phyloP scores from a whole-genome alignment of 2,113 vertebrate genomes.

The Psophia crepitans region DNA sequence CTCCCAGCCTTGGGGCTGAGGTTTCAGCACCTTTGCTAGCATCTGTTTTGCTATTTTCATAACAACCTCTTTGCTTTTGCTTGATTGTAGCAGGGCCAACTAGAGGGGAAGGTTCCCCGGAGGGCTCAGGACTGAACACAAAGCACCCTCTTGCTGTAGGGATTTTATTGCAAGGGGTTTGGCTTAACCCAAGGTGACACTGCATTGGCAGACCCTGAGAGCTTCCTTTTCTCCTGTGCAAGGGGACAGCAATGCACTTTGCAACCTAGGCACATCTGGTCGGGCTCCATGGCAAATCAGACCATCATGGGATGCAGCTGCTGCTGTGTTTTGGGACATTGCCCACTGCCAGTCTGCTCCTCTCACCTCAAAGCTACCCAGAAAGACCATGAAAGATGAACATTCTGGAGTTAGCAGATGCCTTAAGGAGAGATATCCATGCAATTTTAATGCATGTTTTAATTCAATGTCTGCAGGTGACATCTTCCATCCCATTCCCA shows the following conservation, averaged over 20 bases:
- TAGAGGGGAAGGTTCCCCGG: background rate
- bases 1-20: background rate
- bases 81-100: background rate
- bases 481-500: background rate
- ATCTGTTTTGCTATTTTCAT: background rate
- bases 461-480: background rate
- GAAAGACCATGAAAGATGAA: background rate
- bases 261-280: background rate
- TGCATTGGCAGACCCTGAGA: background rate
- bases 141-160: background rate
- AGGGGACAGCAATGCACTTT: background rate
- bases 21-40: background rate
- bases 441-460: background rate
- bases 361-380: background rate
- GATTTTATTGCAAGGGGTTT: background rate
- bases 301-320: background rate
- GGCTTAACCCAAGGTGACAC: background rate
- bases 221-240: background rate
- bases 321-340: fast-evolving
- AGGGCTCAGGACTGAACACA: background rate
- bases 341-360: background rate
- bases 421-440: background rate
- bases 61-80: background rate
- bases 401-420: background rate
- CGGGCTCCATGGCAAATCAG: background rate